Base-by-base conservation (phyloP, 1,140 invertebrate genomes). In the Tetragnatha versicolor region DNA sequence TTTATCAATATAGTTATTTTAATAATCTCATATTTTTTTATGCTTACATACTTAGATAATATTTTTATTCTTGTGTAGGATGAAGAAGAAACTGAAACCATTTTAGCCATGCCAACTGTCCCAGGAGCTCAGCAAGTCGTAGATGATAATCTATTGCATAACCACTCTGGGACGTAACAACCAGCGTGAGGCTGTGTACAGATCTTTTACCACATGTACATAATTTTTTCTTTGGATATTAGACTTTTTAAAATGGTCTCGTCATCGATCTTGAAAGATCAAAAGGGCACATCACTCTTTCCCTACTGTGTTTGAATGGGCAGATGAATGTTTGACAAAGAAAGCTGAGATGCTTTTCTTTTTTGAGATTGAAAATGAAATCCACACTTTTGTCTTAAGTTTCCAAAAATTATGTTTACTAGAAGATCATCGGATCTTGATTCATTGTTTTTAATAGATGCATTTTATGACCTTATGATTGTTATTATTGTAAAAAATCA, bases 11-110 rank as follows among this genome's bases (percentile, higher is more conserved):
- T n/a, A n/a, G n/a, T n/a, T n/a, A n/a, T n/a, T n/a, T n/a, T n/a
- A n/a, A n/a, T n/a, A n/a, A n/a, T n/a, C n/a, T n/a, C n/a, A n/a
- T n/a, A n/a, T n/a, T n/a, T n/a, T n/a, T n/a, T n/a, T n/a, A n/a
- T n/a, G n/a, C n/a, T n/a, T n/a, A n/a, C n/a, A n/a, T n/a, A n/a
- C n/a, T n/a, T n/a, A n/a, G 22, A 22, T 68, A 4, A 2, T 31
- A 20, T 27, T 69, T 73, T 35, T 7, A 51, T 37, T 45, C n/a
- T 9, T 37, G 35, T 58, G 14, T 42, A 79, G 77, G 77, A 79
- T 42, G 68, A 79, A 63, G 77, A 79, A 47, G 77, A 79, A 31
- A 72, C 66, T 0, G 77, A 70, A 49, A 79, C 77, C 9, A 79
- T 79, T 22, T 22, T 79, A 14, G 77, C 77, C 7, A 79, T 79